Evolutionary conservation across 2,113 vertebrate species (phyloP).

Genomic region (Oenanthe oenanthe): DNA sequence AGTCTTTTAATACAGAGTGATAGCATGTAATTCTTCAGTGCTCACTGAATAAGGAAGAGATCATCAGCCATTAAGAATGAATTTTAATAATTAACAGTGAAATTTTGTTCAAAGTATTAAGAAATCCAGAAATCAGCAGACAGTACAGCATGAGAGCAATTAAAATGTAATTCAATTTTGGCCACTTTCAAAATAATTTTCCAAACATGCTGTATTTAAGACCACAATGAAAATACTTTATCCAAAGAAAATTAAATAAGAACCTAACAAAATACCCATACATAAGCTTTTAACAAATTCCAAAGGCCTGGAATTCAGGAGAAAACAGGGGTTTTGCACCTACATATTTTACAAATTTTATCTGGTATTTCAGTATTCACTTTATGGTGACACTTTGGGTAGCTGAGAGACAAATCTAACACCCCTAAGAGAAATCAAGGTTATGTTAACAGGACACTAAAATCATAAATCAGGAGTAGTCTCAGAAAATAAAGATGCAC

Average conservation of each 20-base stretch:
- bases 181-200: not conserved
- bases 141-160: not conserved
- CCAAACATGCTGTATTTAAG: not conserved
- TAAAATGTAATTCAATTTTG: not conserved
- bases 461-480: not conserved
- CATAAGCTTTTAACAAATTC: not conserved
- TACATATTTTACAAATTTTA: not conserved
- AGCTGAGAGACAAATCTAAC: not conserved
- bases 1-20: not conserved
- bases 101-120: not conserved
- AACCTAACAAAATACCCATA: not conserved
- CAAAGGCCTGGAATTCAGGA: not conserved
- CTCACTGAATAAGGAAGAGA: not conserved
- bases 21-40: not conserved
- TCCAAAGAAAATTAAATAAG: not conserved
- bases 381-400: rapidly evolving
- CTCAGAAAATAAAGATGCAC: not conserved
- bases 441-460: not conserved
- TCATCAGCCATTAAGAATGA: not conserved
- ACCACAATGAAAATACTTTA: not conserved
- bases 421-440: not conserved
- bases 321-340: not conserved
- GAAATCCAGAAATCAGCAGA: not conserved
- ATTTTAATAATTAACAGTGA: not conserved
- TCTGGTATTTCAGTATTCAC: not conserved